A percentile compares a stretch with the other conserved stretches of the same genome.
Evolutionary conservation across 2,888 invertebrate species (phyloP).

Genomic region (Drosophila sordidapex): DNA sequence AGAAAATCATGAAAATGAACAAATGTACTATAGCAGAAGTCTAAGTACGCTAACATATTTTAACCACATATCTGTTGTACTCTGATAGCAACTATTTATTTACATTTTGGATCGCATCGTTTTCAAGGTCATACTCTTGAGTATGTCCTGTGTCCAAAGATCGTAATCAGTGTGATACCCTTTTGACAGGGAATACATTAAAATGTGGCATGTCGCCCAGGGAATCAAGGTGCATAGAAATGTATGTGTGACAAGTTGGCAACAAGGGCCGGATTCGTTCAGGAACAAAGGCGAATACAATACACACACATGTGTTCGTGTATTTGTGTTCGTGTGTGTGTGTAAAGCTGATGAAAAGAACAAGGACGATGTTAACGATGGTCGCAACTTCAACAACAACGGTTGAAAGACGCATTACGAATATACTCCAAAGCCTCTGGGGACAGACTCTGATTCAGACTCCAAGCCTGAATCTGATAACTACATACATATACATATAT

Average conservation of each 20-base stretch:
- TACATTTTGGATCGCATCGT: background rate
- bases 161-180: background rate
- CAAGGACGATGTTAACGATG: constrained; percentile 32
- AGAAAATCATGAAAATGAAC: background rate
- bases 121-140: background rate
- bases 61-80: background rate
- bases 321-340: background rate
- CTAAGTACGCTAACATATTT: background rate
- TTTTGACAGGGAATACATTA: constrained; percentile 28
- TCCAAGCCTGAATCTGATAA: constrained; percentile 14
- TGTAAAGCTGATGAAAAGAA: constrained; percentile 59
- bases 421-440: constrained; percentile 61
- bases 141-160: background rate
- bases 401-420: constrained; percentile 74
- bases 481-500: background rate
- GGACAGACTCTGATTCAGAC: constrained; percentile 40
- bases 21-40: background rate
- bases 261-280: constrained; percentile 29
- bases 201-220: constrained; percentile 6
- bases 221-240: constrained; percentile 54
- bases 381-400: constrained; percentile 37
- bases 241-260: constrained; percentile 41
- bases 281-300: constrained; percentile 54
- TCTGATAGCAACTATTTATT: background rate
- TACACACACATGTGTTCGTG: constrained; percentile 11